Evolutionary conservation across 2,888 invertebrate species (phyloP).

Genomic region (Parnassius mnemosyne): DNA sequence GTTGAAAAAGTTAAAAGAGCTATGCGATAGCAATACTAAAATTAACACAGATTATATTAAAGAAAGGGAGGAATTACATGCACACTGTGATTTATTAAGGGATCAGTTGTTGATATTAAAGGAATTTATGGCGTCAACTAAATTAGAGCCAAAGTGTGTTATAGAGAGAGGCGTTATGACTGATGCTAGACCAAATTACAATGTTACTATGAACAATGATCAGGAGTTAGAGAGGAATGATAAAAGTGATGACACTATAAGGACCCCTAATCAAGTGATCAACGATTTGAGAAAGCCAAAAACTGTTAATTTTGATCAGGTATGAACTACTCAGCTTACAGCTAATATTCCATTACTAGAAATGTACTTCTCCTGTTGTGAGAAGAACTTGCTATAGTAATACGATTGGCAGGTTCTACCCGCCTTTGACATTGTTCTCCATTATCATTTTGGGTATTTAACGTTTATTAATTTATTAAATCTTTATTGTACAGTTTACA

Average conservation of each 20-base stretch:
- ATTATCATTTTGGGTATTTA: too few species aligned
- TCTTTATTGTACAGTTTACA: too few species aligned
- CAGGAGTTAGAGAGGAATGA: constrained; percentile 35
- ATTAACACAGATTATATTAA: constrained; percentile 20
- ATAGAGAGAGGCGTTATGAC: constrained; percentile 52
- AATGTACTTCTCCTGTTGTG: too few species aligned
- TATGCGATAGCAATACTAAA: constrained; percentile 32
- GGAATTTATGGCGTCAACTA: constrained; percentile 48
- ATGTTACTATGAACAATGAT: constrained; percentile 47
- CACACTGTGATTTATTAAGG: constrained; percentile 51
- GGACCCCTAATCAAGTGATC: constrained; percentile 48
- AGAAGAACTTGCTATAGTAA: too few species aligned
- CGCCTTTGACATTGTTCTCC: too few species aligned
- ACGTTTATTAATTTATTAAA: too few species aligned
- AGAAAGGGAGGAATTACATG: constrained; percentile 41
- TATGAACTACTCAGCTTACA: constrained; percentile 29
- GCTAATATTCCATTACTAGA: too few species aligned
- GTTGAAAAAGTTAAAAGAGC: constrained; percentile 39
- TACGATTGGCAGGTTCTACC: too few species aligned
- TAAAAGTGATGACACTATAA: constrained; percentile 38
- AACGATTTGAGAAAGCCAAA: constrained; percentile 68
- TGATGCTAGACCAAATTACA: constrained; percentile 32
- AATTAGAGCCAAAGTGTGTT: constrained; percentile 44
- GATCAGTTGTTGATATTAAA: constrained; percentile 52
- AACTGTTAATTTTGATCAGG: constrained; percentile 65